Percentiles rank a stretch among this genome's conserved stretches.
These are phyloP conservation scores for Drosophila affinis DNA, from an alignment of 2,888 invertebrate genomes.

Conservation along the genomic window DNA sequence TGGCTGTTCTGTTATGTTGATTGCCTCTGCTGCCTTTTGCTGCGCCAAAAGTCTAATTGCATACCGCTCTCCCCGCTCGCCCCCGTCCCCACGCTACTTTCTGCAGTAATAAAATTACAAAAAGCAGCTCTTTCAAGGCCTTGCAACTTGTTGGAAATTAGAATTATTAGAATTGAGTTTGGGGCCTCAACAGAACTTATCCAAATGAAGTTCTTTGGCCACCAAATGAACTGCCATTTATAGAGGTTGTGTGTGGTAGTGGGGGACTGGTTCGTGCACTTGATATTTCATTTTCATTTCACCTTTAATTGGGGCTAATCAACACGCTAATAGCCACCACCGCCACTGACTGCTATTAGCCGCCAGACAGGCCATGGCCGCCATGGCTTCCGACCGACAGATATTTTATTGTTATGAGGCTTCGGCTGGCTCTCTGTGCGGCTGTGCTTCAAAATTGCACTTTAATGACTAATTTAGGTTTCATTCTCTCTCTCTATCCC, in stretches of 20 bases:
- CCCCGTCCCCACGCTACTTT: not conserved
- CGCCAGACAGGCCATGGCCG: conserved; percentile 30
- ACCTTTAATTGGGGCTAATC: conserved; percentile 73
- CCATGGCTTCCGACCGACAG: conserved; percentile 30
- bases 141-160: conserved; percentile 32
- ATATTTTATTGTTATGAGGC: conserved; percentile 76
- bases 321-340: conserved; percentile 68
- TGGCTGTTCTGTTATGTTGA: conserved; percentile 10
- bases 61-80: not conserved
- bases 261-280: conserved; percentile 31
- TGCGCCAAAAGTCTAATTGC: conserved; percentile 69
- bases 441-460: conserved; percentile 69
- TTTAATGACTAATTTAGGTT: conserved; percentile 77
- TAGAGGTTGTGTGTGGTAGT: not conserved
- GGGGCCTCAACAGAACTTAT: not conserved
- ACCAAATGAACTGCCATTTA: not conserved
- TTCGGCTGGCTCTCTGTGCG: conserved; percentile 53
- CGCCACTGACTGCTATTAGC: conserved; percentile 49
- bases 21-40: conserved; percentile 29
- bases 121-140: not conserved
- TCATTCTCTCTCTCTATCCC: conserved; percentile 1
- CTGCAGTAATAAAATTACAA: no score
- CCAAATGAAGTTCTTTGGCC: not conserved
- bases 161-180: conserved; percentile 51
- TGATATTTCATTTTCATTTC: conserved; percentile 72